A percentile compares a stretch with the other conserved stretches of the same genome.
These are phyloP conservation scores for Latrodectus hesperus DNA, from an alignment of 2,888 invertebrate species.

Conservation along the genomic window DNA sequence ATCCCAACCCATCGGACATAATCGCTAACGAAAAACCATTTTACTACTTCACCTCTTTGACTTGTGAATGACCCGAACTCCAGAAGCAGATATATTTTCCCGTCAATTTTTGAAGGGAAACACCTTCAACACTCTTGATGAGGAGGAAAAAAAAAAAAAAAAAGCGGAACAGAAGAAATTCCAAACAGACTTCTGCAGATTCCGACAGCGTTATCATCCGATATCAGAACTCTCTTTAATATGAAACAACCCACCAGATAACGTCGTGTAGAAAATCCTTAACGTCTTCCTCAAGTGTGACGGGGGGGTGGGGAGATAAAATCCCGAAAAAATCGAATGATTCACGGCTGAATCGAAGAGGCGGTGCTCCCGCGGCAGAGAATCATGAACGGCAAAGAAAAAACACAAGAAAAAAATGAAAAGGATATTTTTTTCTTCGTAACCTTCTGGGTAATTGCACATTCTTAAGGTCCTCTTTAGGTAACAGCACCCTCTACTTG, in stretches of 20 bases:
- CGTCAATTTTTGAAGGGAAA: not conserved
- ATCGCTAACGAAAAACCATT: too few species aligned
- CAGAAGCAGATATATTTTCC: not conserved
- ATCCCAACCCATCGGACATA: too few species aligned
- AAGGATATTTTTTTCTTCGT: not conserved
- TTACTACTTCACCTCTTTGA: too few species aligned
- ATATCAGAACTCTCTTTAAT: not conserved
- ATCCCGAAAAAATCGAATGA: constrained; percentile 13
- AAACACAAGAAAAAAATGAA: not conserved
- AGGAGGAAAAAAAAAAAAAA: too few species aligned
- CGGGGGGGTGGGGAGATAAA: not conserved
- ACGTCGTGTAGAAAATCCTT: constrained; percentile 1
- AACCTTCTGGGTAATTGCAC: constrained; percentile 36
- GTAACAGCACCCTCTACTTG: not conserved
- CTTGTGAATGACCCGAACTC: not conserved
- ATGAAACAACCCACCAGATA: constrained; percentile 17
- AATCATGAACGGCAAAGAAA: not conserved
- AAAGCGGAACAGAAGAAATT: constrained; percentile 18
- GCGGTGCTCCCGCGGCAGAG: constrained; percentile 19
- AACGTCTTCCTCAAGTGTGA: constrained; percentile 31
- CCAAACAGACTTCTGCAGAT: constrained; percentile 8
- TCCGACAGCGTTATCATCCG: constrained; percentile 14
- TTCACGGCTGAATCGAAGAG: constrained; percentile 31
- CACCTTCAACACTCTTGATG: constrained; percentile 22
- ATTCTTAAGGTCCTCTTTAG: constrained; percentile 33